A percentile compares a stretch with the other conserved stretches of the same genome.
Evolutionary conservation across 2,888 invertebrate genomes (phyloP).

Genomic region (Lithophane leautieri): DNA sequence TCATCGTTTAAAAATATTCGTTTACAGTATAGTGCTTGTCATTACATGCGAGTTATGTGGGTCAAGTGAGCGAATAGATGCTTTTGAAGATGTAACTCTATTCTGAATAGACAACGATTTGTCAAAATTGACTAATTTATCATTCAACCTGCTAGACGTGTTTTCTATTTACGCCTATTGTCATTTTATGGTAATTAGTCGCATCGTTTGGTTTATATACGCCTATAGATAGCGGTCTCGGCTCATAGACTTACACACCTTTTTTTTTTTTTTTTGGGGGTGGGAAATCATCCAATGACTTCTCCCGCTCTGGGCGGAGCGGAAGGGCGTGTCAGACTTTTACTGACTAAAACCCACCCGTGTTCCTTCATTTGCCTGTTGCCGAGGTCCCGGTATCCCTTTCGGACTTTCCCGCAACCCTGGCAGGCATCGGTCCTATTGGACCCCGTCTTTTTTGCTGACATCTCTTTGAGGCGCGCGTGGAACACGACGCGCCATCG

Average conservation of each 20-base stretch:
- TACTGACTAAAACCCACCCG: no score
- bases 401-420: no score
- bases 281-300: no score
- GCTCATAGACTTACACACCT: neutral
- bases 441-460: no score
- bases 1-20: neutral
- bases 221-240: neutral
- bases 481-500: no score
- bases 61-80: constrained; percentile 8
- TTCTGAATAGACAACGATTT: constrained; percentile 10
- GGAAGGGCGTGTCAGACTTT: no score
- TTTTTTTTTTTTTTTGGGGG: no score
- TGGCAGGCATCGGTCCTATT: no score
- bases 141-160: constrained; percentile 19
- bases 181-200: constrained; percentile 28
- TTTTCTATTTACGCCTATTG: constrained; percentile 20
- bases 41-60: constrained; percentile 15
- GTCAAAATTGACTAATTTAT: constrained; percentile 6
- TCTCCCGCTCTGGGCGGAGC: no score
- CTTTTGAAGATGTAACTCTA: constrained; percentile 1
- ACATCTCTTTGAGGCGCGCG: no score
- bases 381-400: no score
- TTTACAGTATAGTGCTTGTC: constrained; percentile 4
- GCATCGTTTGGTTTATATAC: constrained; percentile 11
- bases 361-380: no score